Percentiles rank a stretch among this genome's conserved stretches.
Evolutionary conservation across 2,888 invertebrate genomes (phyloP).

Genomic region (Willowsia nigromaculata): DNA sequence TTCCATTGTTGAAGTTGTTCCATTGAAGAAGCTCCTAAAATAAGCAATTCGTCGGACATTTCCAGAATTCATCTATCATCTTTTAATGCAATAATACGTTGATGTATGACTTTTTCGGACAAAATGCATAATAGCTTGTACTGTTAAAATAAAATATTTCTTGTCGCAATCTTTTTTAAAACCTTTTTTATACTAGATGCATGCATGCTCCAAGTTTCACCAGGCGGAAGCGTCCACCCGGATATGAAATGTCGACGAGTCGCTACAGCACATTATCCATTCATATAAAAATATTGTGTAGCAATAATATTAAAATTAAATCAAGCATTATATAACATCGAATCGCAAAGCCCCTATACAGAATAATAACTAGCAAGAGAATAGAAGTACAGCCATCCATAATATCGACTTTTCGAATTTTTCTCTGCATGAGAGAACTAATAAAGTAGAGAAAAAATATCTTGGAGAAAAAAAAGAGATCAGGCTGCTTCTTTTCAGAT

Average conservation of each 20-base stretch:
- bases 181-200: too few relatives aligned
- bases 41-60: background rate
- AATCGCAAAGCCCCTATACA: background rate
- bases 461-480: background rate
- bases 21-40: too few relatives aligned
- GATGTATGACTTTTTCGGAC: background rate
- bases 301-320: constrained; percentile 17
- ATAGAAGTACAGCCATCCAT: constrained; percentile 6
- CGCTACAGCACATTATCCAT: background rate
- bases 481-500: background rate
- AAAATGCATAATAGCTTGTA: background rate
- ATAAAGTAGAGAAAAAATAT: constrained; percentile 14
- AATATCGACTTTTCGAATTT: background rate
- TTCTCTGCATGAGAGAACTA: constrained; percentile 6
- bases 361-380: background rate
- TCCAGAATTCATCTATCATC: background rate
- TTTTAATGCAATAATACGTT: background rate
- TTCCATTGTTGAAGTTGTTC: too few relatives aligned
- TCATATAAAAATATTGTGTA: background rate
- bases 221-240: background rate
- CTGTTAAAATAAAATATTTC: background rate
- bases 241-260: background rate
- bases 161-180: background rate
- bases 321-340: background rate
- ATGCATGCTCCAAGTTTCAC: too few relatives aligned